Conservation (phyloP, 2,888 invertebrate genomes). For the Atrina japonica region DNA sequence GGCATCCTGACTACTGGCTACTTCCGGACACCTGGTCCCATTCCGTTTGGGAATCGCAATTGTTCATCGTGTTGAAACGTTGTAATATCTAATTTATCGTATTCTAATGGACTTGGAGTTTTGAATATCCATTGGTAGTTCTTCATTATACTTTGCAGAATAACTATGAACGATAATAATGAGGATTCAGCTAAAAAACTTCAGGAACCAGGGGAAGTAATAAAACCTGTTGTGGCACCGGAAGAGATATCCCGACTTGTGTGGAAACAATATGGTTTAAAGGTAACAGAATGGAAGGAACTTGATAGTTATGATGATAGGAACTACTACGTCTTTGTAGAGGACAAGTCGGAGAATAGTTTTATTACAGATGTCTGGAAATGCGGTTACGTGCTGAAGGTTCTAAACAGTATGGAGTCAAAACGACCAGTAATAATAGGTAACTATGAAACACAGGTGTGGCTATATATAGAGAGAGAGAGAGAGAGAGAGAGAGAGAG, state of each 20-base stretch:
- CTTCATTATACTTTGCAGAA: no score
- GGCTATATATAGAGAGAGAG: no score
- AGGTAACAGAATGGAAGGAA: conserved; percentile 79
- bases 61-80: no score
- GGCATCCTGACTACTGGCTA: no score
- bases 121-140: no score
- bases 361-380: conserved; percentile 52
- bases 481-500: no score
- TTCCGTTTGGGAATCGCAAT: no score
- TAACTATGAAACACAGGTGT: no score
- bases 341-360: conserved; percentile 65
- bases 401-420: conserved; percentile 53
- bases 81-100: no score
- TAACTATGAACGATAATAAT: no score
- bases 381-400: conserved; percentile 83
- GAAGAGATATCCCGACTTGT: conserved; percentile 31
- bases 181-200: neutral
- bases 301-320: conserved; percentile 90
- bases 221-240: conserved; percentile 40
- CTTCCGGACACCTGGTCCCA: no score
- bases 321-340: conserved; percentile 87
- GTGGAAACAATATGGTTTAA: conserved; percentile 40
- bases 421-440: conserved; percentile 41
- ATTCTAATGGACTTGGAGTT: no score
- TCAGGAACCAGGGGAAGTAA: conserved; percentile 38